Base-by-base conservation (phyloP, 2,797 vertebrate genomes). In the Enteromius thamalakanensis region DNA sequence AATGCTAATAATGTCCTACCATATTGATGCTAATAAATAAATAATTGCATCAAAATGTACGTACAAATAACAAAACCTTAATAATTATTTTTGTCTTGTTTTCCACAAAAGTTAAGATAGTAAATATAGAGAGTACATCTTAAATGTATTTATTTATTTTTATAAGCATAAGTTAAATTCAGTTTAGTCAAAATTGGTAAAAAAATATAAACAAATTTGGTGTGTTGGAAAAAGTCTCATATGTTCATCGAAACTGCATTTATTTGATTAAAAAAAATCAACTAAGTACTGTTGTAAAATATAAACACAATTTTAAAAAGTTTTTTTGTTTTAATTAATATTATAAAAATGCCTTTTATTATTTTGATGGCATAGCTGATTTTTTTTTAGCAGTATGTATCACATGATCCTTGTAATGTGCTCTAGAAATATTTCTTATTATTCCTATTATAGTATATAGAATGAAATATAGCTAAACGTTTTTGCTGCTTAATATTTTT, bases 401-500 rank as follows among this genome's bases (percentile, higher is more conserved):
- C 51, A 10, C 21, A n/a, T 55, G 21, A 55, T n/a, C 21, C 21
- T 23, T 58, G 1, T 23, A 58, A 58, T 4, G n/a, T 23, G 21
- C 21, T 58, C 53, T 23, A 58, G 8, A 58, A 58, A 58, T n/a
- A 10, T 9, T n/a, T 9, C 8, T 53, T 21, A n/a, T 55, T 21
- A 53, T 3, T 53, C 51, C 51, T 55, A n/a, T n/a, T 55, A 10
- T 55, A 53, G 21, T 53, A 55, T n/a, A 55, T 60, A 26, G 23
- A 1, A 26, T 14, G 0, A 29, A 29, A 62, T 12, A 6, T 6
- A 34, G 34, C 34, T 34, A 34, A 6, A 11, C 3, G 23, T 62
- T 15, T 62, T 64, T 64, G 26, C 26, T 64, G 60, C 26, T 62
- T 64, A 62, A 62, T 62, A 62, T 60, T 26, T 62, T 29, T 62